Conservation (phyloP, 2,113 vertebrate species). For the Brienomyrus brachyistius region DNA sequence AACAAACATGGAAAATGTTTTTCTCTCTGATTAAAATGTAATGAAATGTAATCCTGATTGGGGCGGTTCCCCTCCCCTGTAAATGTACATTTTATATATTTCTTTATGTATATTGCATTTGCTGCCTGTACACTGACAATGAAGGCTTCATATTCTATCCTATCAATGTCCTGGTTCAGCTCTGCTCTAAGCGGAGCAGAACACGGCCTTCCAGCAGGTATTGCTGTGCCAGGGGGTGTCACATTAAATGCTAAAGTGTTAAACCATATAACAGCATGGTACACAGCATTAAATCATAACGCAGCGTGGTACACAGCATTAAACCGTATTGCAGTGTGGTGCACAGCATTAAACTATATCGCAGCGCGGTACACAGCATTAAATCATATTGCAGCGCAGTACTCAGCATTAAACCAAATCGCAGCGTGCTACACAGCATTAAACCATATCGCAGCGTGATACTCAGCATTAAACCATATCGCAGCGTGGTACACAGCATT, state of each 20-base stretch:
- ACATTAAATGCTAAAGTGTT: background rate
- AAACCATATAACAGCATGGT: background rate
- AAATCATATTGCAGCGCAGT: rapidly evolving
- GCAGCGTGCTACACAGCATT: background rate
- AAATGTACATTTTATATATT: too few species aligned
- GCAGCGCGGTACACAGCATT: background rate
- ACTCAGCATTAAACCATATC: background rate
- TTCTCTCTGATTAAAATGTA: too few species aligned
- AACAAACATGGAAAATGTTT: too few species aligned
- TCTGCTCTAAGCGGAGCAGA: too few species aligned
- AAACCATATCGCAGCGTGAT: background rate
- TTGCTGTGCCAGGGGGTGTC: background rate
- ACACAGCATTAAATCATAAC: background rate
- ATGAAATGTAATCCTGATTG: too few species aligned
- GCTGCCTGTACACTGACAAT: too few species aligned
- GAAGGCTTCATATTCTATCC: too few species aligned
- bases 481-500: background rate
- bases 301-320: background rate
- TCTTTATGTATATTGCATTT: too few species aligned
- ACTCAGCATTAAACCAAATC: background rate
- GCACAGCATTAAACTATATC: background rate
- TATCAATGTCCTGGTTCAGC: too few species aligned
- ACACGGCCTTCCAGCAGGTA: slow-evolving; percentile 92
- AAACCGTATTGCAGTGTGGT: rapidly evolving
- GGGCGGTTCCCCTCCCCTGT: too few species aligned